Percentiles rank a stretch among this genome's conserved stretches.
Evolutionary conservation across 2,113 vertebrate genomes (phyloP).

Genomic region (Hippolais icterina): DNA sequence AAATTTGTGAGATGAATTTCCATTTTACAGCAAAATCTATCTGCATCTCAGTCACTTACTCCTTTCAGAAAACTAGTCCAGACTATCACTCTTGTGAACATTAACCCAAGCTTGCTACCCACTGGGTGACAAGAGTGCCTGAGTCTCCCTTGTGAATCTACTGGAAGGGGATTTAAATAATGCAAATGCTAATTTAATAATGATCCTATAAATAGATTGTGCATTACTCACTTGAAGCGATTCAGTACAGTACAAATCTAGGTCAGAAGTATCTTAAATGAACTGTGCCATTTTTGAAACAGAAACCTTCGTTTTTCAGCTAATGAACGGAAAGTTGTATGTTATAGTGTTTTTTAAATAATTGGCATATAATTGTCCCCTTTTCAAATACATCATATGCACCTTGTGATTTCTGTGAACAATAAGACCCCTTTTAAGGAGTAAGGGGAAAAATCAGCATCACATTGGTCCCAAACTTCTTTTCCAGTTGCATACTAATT

Average conservation of each 20-base stretch:
- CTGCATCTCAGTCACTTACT: not conserved
- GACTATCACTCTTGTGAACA: not conserved
- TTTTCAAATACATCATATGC: not conserved
- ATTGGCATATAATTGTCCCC: not conserved
- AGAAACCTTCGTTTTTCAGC: not conserved
- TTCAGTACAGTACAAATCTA: not conserved
- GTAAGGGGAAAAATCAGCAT: not conserved
- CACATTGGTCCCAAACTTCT: not conserved
- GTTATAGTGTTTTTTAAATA: not conserved
- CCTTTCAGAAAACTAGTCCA: not conserved
- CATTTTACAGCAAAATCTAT: not conserved
- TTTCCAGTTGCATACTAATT: not conserved
- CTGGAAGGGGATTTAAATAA: not conserved
- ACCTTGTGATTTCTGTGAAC: not conserved
- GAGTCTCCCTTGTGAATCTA: not conserved
- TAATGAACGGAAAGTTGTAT: not conserved
- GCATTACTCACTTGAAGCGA: not conserved
- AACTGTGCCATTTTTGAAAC: not conserved
- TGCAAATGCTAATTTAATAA: constrained; percentile 3
- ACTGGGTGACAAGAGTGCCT: not conserved
- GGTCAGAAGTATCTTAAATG: not conserved
- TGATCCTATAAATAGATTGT: constrained; percentile 2
- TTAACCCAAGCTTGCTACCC: not conserved
- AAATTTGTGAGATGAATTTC: not conserved
- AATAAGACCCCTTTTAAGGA: not conserved